phyloP scores from a whole-genome alignment of 1,140 invertebrate species.

The Bombyx mandarina region DNA sequence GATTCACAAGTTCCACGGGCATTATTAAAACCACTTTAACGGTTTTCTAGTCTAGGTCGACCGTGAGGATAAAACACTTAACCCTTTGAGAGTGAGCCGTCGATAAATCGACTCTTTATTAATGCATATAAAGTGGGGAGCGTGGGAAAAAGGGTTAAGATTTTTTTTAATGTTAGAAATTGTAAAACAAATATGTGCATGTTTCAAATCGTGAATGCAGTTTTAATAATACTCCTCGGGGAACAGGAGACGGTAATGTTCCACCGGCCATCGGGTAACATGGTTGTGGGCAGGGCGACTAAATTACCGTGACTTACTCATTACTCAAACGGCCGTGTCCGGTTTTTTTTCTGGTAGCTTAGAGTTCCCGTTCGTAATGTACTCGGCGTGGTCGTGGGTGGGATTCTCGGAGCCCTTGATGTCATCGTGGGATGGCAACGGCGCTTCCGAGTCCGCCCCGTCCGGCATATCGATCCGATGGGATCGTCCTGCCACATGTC shows the following conservation, averaged over 20 bases:
- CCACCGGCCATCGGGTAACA: background rate
- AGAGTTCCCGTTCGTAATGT: conserved; percentile 72
- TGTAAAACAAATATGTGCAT: background rate
- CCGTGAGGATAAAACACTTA: too few species aligned
- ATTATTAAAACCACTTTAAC: background rate
- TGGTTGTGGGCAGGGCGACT: too few species aligned
- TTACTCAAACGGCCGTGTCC: conserved; percentile 71
- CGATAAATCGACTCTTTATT: too few species aligned
- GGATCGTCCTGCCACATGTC: conserved; percentile 69
- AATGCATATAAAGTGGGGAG: too few species aligned
- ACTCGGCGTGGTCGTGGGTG: conserved; percentile 71
- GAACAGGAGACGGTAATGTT: background rate
- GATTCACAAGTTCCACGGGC: too few species aligned
- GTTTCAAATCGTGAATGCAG: too few species aligned
- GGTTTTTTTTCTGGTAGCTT: conserved; percentile 72
- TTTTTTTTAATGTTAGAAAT: background rate
- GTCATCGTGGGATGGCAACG: conserved; percentile 62
- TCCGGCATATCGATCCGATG: conserved; percentile 73
- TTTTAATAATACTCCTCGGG: too few species aligned
- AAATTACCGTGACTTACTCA: background rate
- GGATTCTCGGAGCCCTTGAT: conserved; percentile 71
- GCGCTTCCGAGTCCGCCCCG: conserved; percentile 63
- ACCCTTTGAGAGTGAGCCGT: too few species aligned
- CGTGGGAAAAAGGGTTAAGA: background rate
- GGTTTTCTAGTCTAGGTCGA: too few species aligned